Evolutionary conservation across 1,140 invertebrate species (phyloP).

Genomic region (Nasonia giraulti): DNA sequence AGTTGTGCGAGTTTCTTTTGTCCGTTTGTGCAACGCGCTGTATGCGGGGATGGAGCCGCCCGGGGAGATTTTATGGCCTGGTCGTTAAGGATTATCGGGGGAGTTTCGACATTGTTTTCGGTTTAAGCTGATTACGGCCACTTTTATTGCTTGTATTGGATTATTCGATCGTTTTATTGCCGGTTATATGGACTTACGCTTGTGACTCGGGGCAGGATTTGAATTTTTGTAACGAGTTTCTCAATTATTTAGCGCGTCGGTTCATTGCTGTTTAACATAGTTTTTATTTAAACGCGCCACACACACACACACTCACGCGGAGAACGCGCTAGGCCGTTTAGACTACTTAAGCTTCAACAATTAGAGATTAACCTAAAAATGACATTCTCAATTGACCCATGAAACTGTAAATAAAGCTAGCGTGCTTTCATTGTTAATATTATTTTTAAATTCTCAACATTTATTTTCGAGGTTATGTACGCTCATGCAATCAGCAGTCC

Average conservation of each 20-base stretch:
- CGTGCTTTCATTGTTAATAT: background rate
- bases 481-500: background rate
- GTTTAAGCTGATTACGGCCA: background rate
- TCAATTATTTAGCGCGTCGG: too few relatives aligned
- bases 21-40: background rate
- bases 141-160: background rate
- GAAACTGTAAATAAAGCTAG: background rate
- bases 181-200: background rate
- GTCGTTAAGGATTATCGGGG: background rate
- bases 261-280: background rate
- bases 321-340: background rate
- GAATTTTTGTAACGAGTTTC: too few relatives aligned
- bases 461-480: background rate
- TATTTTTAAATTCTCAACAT: background rate
- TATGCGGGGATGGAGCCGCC: background rate
- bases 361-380: background rate
- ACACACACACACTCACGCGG: background rate
- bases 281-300: background rate
- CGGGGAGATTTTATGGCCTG: background rate
- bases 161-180: background rate
- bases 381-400: background rate
- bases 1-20: background rate
- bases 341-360: background rate
- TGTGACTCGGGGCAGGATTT: too few relatives aligned
- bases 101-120: background rate